Conservation (phyloP, 2,888 invertebrate species). For the Tineola bisselliella region DNA sequence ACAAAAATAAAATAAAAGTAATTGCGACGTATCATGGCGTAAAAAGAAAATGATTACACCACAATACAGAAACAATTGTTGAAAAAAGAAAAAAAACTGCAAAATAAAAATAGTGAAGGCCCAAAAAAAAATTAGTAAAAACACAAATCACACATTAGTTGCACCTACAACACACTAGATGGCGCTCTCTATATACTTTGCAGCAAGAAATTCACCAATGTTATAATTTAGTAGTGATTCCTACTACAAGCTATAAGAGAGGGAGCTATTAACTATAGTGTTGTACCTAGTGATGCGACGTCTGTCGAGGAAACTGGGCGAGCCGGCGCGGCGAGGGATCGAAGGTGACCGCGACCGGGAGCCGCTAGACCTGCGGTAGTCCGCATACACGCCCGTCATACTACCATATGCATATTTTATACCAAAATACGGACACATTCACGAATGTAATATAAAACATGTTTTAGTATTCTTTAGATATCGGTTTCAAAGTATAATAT, state of each 20-base stretch:
- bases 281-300: conserved; percentile 93
- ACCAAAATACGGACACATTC: no score
- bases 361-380: conserved; percentile 60
- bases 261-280: neutral
- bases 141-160: conserved; percentile 22
- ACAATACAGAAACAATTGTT: neutral
- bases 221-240: neutral
- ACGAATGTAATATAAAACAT: no score
- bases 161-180: conserved; percentile 28
- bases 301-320: conserved; percentile 93
- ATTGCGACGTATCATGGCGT: neutral
- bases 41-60: neutral
- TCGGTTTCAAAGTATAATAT: neutral
- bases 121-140: conserved; percentile 25
- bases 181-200: neutral
- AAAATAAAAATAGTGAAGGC: conserved; percentile 30
- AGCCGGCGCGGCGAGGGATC: conserved; percentile 90
- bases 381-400: conserved; percentile 65
- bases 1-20: conserved; percentile 24
- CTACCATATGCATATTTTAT: conserved; percentile 23
- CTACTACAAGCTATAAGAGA: neutral
- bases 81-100: conserved; percentile 6
- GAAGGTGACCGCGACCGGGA: conserved; percentile 81
- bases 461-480: no score
- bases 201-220: neutral